A percentile compares a stretch with the other conserved stretches of the same genome.
Conservation (phyloP, 2,888 invertebrate genomes). For the Pammene aurita region DNA sequence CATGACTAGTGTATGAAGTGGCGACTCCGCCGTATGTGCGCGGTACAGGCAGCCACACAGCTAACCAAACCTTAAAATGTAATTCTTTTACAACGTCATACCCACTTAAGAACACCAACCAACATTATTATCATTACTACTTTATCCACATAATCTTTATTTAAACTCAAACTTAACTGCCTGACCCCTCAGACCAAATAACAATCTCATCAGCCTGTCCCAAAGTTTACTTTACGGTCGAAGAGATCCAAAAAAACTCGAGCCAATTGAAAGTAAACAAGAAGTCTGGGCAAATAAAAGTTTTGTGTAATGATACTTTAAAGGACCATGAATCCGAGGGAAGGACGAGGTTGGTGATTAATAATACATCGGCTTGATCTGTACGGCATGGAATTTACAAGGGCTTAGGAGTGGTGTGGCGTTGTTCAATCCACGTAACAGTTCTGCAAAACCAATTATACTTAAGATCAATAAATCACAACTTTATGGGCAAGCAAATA, state of each 20-base stretch:
- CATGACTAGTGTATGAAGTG: not conserved
- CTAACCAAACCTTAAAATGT: too few relatives aligned
- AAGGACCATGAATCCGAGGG: not conserved
- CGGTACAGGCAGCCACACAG: too few relatives aligned
- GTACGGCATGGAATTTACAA: not conserved
- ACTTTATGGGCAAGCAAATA: too few relatives aligned
- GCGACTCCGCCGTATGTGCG: too few relatives aligned
- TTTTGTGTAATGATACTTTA: conserved; percentile 6
- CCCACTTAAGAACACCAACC: too few relatives aligned
- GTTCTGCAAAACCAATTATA: not conserved
- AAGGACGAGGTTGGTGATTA: not conserved
- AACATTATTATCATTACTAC: too few relatives aligned
- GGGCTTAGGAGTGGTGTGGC: not conserved
- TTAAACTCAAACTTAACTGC: not conserved
- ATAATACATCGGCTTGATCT: conserved; percentile 8
- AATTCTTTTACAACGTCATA: not conserved
- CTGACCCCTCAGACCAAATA: not conserved
- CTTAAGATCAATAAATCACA: too few relatives aligned
- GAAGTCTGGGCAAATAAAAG: conserved; percentile 2
- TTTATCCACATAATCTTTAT: too few relatives aligned
- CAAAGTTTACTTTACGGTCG: conserved; percentile 7
- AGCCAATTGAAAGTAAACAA: conserved; percentile 14
- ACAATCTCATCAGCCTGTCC: not conserved
- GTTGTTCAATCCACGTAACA: not conserved
- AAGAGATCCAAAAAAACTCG: conserved; percentile 10